Evolutionary conservation across 2,113 vertebrate genomes (phyloP), one percentile per base, ranked within the genome.

Genomic region (Channa maculata): DNA sequence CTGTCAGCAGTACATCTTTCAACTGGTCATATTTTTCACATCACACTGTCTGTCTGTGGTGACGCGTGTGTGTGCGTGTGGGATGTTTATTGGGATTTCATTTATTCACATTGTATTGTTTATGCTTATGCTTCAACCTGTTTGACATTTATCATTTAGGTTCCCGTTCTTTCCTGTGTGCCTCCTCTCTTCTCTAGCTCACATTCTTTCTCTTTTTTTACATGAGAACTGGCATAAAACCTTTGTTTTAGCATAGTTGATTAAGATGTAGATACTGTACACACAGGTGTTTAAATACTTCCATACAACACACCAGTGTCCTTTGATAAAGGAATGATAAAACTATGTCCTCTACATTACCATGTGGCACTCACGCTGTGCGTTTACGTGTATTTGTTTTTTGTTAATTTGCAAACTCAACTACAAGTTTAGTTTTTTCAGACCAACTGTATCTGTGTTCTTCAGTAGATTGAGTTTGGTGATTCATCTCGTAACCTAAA

Each of bases 1-100:
- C 48, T 52, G 77, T 91, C 88, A 91, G 89, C 92, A 85, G 45
- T 60, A 4, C 64, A 68, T 71, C 36, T 74, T 66, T 83, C 62
- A 14, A 51, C 36, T 53, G 12, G 44, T 67, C 44, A 49, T 15
- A 6, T 77, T 46, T 67, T 38, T 66, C 57, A 71, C n/a, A 53
- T 62, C 34, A 45, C 37, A 50, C 15, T 14, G 38, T 73, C 0
- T 68, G 33, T 36, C 34, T 36, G 6, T 52, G 4, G 45, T 1
- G 24, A 38, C 37, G 33, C 41, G 43, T 55, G 36, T 45, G 50
- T 34, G 3, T 63, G 39, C 10, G 3, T 46, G 8, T 38, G 38
- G 7, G 41, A 6, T 41, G 51, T 49, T 7, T 77, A 39, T 46
- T 15, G 38, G 50, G 2, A 1, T 24, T 24, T 24, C 24, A 24